These are phyloP conservation scores for Gambelia wislizenii DNA, from an alignment of 2,797 vertebrate genomes.

Conservation along the genomic window DNA sequence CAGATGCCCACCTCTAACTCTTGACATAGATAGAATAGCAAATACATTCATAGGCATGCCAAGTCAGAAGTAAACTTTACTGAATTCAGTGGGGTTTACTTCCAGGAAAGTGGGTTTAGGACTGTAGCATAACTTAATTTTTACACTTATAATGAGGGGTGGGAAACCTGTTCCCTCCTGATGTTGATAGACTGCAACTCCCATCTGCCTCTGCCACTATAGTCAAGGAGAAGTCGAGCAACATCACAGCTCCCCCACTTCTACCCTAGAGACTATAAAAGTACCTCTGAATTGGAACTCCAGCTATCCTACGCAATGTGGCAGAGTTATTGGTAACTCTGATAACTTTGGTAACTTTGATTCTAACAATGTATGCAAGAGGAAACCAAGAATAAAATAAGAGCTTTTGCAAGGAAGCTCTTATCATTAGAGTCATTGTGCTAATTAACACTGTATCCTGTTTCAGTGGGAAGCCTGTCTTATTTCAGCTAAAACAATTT, in stretches of 20 bases:
- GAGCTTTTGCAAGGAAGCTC: constrained; percentile 21
- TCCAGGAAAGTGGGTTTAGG: background rate
- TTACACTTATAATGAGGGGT: background rate
- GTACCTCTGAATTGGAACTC: background rate
- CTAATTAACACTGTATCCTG: constrained; percentile 48
- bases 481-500: constrained; percentile 38
- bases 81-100: too few relatives aligned
- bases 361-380: background rate
- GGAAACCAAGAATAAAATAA: constrained; percentile 11
- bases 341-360: background rate
- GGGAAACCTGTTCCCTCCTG: background rate
- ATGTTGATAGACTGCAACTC: background rate
- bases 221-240: background rate
- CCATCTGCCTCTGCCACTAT: background rate
- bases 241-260: background rate
- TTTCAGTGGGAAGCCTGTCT: constrained; percentile 51
- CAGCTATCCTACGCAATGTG: background rate
- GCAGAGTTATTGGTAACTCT: background rate
- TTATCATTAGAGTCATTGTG: background rate
- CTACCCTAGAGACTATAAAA: background rate
- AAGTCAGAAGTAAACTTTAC: too few relatives aligned
- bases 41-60: too few relatives aligned
- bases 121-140: background rate
- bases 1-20: too few relatives aligned
- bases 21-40: too few relatives aligned